Evolutionary conservation across 2,113 vertebrate species (phyloP), one percentile per base, ranked within the genome.

Genomic region (Pholis gunnellus): DNA sequence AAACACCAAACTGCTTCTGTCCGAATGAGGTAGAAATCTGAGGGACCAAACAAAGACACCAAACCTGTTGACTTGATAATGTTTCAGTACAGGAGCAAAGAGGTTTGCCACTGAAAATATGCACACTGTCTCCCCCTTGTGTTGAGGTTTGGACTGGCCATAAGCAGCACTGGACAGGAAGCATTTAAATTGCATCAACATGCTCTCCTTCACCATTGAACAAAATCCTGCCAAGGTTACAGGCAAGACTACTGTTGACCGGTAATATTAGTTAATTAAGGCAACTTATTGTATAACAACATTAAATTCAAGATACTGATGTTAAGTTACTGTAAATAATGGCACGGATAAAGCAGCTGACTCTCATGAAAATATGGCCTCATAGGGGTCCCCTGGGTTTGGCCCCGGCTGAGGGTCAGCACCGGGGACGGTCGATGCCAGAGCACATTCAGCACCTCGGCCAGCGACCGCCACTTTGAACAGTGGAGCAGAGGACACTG

Each of bases 41-140:
- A 40, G 4, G 7, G 25, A 18, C 5, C 1, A 56, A 56, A 27
- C 31, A 42, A 29, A 27, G 18, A 64, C 40, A 59, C 8, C 27
- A 68, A 60, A 38, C 17, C n/a, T 38, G 59, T 66, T 18, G 17
- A 61, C 13, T 42, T 22, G 31, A 42, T 42, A 10, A 67, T 36
- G 18, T 40, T 64, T 73, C 2, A 4, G 0, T 22, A 3, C 29
- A 75, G 15, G 18, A 57, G 66, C 2, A 1, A 1, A 11, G 40
- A 79, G 64, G 5, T 75, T 75, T 54, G 11, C 10, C 48, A 5
- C 3, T 60, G 20, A 63, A 89, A 83, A 67, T 46, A 14, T 20
- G 65, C n/a, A 72, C 83, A 73, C 14, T 7, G 36, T 86, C 87
- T 57, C 85, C 87, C 82, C 63, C 90, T 85, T 73, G 85, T 88